Base-by-base conservation (phyloP, 2,888 invertebrate genomes). In the Heliconius ismenius region DNA sequence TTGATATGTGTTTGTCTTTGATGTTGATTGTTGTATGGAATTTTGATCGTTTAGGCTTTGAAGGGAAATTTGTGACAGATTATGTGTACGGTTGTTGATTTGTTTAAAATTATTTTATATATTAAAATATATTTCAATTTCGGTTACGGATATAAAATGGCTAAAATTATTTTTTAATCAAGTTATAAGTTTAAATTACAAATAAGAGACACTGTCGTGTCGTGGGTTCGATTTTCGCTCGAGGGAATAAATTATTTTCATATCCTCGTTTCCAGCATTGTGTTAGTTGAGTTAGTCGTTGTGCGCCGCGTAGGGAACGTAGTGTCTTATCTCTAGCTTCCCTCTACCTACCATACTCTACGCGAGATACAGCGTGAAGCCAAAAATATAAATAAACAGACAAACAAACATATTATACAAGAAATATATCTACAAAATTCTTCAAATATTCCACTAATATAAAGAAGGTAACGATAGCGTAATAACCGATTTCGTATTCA, bases 1-100 rank as follows among this genome's bases (percentile, higher is more conserved):
- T 70, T 70, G 70, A 58, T 54, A 54, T 70, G 49, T 69, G 26
- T 21, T n/a, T 70, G 36, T 70, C 58, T 70, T 70, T 70, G 70
- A 70, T 58, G n/a, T 58, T 58, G n/a, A 28, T 13, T 54, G 13
- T 70, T 70, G 9, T 58, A 58, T 58, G 70, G 70, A 58, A 70
- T 70, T 70, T 70, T 70, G 36, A 70, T 70, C 58, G 70, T 54
- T 69, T 49, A 70, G 67, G n/a, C 18, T n/a, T 67, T 39, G 10
- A 70, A 70, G 13, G n/a, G 32, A 58, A 54, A 39, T 67, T 24
- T 67, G 39, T 67, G 67, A 43, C 18, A 43, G 26, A 67, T 43
- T 43, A 18, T 15, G 39, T 13, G 39, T 24, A 67, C 7, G 24
- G 15, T 15, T 39, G 39, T 39, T 13, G 4, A 65, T 36, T 39